phyloP scores from a whole-genome alignment of 2,113 vertebrate genomes.

The Mixornis gularis region DNA sequence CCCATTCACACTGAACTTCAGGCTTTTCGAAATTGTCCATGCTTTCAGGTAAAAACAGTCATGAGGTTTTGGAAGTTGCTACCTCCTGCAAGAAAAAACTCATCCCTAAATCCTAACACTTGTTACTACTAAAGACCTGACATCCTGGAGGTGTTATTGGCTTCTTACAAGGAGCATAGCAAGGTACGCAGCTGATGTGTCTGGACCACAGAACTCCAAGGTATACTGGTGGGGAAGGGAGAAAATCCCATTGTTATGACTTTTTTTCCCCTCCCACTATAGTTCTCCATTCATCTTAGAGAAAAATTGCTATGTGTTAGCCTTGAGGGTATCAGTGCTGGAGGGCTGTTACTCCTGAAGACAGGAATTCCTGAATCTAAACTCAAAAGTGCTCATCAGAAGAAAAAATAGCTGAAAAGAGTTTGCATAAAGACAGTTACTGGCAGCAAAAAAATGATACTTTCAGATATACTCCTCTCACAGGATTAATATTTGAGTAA shows the following conservation, averaged over 20 bases:
- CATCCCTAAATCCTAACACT: background rate
- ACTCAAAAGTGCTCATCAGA: background rate
- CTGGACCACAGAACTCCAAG: background rate
- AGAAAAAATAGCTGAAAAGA: background rate
- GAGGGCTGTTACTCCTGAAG: background rate
- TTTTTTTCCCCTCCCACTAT: fast-evolving
- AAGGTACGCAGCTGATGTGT: background rate
- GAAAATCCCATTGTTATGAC: background rate
- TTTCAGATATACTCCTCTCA: background rate
- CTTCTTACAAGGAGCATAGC: background rate
- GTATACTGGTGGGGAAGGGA: background rate
- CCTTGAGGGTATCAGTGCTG: background rate
- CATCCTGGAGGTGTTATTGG: background rate
- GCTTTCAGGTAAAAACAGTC: background rate
- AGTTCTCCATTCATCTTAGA: background rate
- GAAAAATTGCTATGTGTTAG: background rate
- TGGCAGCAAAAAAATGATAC: slow-evolving; percentile 14
- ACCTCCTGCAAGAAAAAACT: background rate
- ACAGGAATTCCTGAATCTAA: background rate
- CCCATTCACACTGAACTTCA: background rate
- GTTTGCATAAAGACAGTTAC: slow-evolving; percentile 7
- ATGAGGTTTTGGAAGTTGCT: background rate
- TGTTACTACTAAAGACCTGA: background rate
- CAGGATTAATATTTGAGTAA: slow-evolving; percentile 30
- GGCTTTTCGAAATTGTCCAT: background rate